A percentile compares a stretch with the other conserved stretches of the same genome.
Evolutionary conservation across 2,113 vertebrate species (phyloP).

Genomic region (Tringa solitaria): DNA sequence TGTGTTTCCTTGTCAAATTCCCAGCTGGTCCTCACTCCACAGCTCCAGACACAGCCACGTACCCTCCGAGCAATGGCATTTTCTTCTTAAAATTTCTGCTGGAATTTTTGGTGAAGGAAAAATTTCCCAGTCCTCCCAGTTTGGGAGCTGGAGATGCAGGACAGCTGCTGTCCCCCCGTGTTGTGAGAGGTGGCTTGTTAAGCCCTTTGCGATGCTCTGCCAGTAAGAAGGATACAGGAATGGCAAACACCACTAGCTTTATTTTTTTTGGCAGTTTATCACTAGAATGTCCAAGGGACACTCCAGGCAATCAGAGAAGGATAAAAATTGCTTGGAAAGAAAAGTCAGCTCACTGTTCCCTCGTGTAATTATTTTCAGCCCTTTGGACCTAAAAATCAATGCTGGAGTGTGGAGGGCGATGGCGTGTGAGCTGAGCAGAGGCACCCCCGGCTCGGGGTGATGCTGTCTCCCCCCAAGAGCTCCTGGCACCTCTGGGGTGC

Average conservation of each 20-base stretch:
- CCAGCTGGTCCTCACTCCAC: not conserved
- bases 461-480: not conserved
- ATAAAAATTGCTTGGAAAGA: not conserved
- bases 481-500: not conserved
- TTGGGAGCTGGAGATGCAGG: not conserved
- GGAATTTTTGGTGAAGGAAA: not conserved
- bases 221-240: not conserved
- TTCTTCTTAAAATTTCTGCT: not conserved
- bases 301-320: not conserved
- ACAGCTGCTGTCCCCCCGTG: accelerated
- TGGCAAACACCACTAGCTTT: accelerated
- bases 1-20: not conserved
- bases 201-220: not conserved
- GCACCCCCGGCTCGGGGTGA: accelerated
- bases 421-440: not conserved
- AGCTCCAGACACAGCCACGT: accelerated
- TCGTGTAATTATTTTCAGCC: not conserved
- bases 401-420: not conserved
- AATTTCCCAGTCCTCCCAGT: not conserved
- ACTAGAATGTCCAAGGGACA: not conserved
- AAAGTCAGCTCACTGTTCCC: not conserved
- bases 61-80: not conserved
- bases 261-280: not conserved
- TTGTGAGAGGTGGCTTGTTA: accelerated
- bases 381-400: not conserved